These are phyloP conservation scores for Halocaridina rubra DNA, from an alignment of 2,888 invertebrate species.

Conservation along the genomic window DNA sequence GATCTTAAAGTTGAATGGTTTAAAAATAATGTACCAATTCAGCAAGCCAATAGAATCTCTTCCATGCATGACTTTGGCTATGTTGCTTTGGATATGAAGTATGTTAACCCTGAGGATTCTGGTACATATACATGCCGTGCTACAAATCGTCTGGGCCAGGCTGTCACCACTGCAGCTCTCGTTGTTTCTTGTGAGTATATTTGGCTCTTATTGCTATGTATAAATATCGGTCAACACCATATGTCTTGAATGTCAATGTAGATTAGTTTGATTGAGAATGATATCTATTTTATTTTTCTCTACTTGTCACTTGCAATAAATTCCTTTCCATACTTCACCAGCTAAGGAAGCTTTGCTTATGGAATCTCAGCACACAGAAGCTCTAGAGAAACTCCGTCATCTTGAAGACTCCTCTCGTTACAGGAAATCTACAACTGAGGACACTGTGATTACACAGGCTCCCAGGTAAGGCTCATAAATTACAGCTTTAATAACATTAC, in stretches of 20 bases:
- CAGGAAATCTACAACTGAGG: conserved; percentile 82
- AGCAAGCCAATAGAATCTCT: conserved; percentile 76
- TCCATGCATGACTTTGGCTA: conserved; percentile 99
- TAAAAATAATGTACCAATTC: conserved; percentile 89
- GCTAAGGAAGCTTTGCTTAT: conserved; percentile 88
- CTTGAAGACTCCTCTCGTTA: conserved; percentile 85
- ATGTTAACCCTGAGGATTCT: conserved; percentile 94
- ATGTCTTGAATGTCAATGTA: too few species aligned
- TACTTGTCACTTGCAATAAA: too few species aligned
- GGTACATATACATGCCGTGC: conserved; percentile 96
- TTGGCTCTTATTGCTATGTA: too few species aligned
- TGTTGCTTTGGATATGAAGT: conserved; percentile 93
- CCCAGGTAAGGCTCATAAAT: conserved; percentile 72
- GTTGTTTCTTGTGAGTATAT: conserved; percentile 62
- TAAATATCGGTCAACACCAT: too few species aligned
- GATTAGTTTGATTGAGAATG: too few species aligned
- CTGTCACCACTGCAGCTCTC: conserved; percentile 92
- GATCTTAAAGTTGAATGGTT: conserved; percentile 94
- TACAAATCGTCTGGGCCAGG: conserved; percentile 90
- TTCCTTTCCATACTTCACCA: too few species aligned
- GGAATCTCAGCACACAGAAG: conserved; percentile 90
- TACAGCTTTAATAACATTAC: too few species aligned
- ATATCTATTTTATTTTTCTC: too few species aligned
- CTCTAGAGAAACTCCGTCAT: conserved; percentile 85
- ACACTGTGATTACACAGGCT: conserved; percentile 77